Percentiles rank a stretch among this genome's conserved stretches.
Conservation (phyloP, 2,888 invertebrate species). For the Plagiodera versicolora region DNA sequence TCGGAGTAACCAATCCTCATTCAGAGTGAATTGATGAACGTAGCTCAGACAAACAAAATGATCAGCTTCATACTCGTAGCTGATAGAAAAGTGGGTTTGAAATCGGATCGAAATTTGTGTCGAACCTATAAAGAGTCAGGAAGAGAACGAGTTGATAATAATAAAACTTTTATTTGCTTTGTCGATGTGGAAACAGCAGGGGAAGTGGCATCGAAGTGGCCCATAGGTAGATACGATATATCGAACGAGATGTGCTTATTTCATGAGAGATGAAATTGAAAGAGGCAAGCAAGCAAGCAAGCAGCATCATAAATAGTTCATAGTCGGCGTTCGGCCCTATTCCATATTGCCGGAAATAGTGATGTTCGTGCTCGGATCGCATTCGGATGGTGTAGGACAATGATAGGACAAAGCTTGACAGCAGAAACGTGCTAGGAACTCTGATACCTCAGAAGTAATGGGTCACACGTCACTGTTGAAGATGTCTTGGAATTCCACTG, state of each 20-base stretch:
- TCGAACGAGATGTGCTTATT: too few species aligned
- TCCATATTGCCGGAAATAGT: constrained; percentile 14
- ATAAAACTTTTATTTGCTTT: too few species aligned
- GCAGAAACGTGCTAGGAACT: constrained; percentile 10
- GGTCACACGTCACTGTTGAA: neutral
- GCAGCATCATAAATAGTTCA: neutral
- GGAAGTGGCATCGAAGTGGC: neutral
- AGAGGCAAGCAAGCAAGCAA: neutral
- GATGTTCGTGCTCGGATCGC: constrained; percentile 16
- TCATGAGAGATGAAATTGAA: too few species aligned
- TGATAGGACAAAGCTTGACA: constrained; percentile 14
- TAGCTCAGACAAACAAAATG: too few species aligned
- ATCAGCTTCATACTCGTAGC: too few species aligned
- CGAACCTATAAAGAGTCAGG: too few species aligned
- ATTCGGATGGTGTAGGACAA: constrained; percentile 19
- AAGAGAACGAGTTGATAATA: too few species aligned
- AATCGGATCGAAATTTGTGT: too few species aligned
- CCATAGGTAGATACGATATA: too few species aligned
- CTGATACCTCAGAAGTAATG: neutral
- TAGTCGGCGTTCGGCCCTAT: neutral
- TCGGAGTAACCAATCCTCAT: too few species aligned
- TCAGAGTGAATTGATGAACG: too few species aligned
- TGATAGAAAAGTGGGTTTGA: too few species aligned
- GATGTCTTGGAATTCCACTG: neutral
- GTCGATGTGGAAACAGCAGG: neutral